Evolutionary conservation across 2,797 vertebrate species (phyloP).

Genomic region (Anolis apletophallus): DNA sequence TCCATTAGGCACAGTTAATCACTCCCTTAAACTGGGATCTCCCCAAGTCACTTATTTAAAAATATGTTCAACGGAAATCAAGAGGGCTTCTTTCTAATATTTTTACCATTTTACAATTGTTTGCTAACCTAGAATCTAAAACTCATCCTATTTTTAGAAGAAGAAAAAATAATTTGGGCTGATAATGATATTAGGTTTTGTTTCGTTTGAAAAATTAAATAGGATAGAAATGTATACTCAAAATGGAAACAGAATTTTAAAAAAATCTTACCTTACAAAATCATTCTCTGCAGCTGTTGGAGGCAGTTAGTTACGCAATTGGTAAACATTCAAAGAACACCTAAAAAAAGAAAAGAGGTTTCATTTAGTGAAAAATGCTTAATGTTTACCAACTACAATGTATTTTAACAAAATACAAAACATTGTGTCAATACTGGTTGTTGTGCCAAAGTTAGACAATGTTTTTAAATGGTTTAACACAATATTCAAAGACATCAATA

Average conservation of each 20-base stretch:
- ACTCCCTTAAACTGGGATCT: not conserved
- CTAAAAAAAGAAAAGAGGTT: constrained; percentile 63
- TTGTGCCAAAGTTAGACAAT: constrained; percentile 44
- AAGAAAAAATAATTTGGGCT: not conserved
- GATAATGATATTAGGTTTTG: not conserved
- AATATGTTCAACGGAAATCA: not conserved
- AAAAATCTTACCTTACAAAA: constrained; percentile 75
- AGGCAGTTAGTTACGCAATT: constrained; percentile 63
- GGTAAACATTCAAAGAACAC: constrained; percentile 64
- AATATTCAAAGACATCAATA: constrained; percentile 23
- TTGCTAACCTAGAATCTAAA: not conserved
- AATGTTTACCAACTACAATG: not conserved
- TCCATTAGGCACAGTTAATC: not conserved
- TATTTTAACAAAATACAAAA: constrained; percentile 33
- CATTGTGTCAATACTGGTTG: constrained; percentile 26
- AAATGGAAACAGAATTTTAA: constrained; percentile 7
- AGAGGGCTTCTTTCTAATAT: not conserved
- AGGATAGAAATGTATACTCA: not conserved
- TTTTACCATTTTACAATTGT: not conserved
- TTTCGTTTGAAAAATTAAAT: not conserved
- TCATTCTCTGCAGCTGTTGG: constrained; percentile 54
- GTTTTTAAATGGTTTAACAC: constrained; percentile 6
- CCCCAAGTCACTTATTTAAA: not conserved
- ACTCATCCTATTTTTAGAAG: not conserved
- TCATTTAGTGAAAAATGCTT: constrained; percentile 35